Evolutionary conservation across 2,797 vertebrate species (phyloP).

Genomic region (Rallus crepitans): DNA sequence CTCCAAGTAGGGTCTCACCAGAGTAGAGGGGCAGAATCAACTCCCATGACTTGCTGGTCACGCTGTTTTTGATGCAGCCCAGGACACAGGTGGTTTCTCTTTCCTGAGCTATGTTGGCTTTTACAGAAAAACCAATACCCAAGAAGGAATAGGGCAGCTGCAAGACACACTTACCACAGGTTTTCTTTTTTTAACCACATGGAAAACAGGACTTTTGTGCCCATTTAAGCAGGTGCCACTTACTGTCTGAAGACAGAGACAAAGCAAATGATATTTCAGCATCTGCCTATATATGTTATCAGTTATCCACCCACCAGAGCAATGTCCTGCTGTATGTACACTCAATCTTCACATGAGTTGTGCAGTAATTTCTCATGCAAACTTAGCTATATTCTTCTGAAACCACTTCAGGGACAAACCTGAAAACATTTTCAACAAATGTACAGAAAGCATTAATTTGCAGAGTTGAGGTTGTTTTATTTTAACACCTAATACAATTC

Average conservation of each 20-base stretch:
- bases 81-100: neutral
- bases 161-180: neutral
- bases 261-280: neutral
- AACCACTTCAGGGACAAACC: neutral
- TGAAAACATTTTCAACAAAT: constrained; percentile 30
- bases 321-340: neutral
- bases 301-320: neutral
- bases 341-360: neutral
- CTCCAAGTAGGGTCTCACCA: no score
- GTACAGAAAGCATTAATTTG: constrained; percentile 69
- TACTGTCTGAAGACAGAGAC: neutral
- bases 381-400: neutral
- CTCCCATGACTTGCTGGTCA: no score
- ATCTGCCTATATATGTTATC: neutral
- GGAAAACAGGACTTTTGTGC: neutral
- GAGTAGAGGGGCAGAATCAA: no score
- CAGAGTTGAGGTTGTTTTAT: constrained; percentile 76
- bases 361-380: neutral
- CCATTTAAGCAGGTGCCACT: neutral
- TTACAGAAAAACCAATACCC: neutral
- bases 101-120: neutral
- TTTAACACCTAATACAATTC: constrained; percentile 86
- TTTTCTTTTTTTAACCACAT: neutral
- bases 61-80: no score
- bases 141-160: neutral